A percentile compares a stretch with the other conserved stretches of the same genome.
Conservation (phyloP, 92 coral and sea anemone genomes). For the Ricordea florida region DNA sequence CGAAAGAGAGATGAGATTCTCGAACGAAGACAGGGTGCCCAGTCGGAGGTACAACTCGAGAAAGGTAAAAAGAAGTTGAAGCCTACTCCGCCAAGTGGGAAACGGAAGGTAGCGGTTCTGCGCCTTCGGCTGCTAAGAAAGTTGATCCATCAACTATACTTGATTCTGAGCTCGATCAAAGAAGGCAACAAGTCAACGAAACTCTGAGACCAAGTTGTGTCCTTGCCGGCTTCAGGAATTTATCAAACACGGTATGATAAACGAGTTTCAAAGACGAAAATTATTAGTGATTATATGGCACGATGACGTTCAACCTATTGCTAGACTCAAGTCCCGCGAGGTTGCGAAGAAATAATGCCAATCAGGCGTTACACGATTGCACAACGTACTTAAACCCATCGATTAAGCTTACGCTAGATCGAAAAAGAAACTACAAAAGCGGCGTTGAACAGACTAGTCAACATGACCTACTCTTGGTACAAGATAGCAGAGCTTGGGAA, state of each 20-base stretch:
- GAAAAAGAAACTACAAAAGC: background rate
- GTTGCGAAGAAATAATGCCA: background rate
- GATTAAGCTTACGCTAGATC: background rate
- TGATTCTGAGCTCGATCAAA: background rate
- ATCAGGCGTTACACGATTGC: background rate
- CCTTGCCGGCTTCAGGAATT: background rate
- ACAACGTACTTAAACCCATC: background rate
- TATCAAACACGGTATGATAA: background rate
- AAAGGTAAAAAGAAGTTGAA: too few relatives aligned
- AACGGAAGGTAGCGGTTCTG: background rate
- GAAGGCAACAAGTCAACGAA: background rate
- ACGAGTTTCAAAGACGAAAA: too few relatives aligned
- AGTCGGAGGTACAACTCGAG: too few relatives aligned
- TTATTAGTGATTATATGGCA: background rate
- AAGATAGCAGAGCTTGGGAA: background rate
- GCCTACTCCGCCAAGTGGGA: background rate
- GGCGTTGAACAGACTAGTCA: background rate
- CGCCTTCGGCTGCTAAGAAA: background rate
- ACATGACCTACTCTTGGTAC: slow-evolving; percentile 29
- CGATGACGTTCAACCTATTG: background rate
- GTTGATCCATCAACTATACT: background rate
- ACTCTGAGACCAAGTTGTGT: background rate
- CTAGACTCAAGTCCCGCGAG: background rate
- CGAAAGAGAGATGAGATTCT: too few relatives aligned
- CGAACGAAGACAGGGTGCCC: too few relatives aligned